Base-by-base conservation (phyloP, 2,797 vertebrate genomes). In the Fratercula arctica region DNA sequence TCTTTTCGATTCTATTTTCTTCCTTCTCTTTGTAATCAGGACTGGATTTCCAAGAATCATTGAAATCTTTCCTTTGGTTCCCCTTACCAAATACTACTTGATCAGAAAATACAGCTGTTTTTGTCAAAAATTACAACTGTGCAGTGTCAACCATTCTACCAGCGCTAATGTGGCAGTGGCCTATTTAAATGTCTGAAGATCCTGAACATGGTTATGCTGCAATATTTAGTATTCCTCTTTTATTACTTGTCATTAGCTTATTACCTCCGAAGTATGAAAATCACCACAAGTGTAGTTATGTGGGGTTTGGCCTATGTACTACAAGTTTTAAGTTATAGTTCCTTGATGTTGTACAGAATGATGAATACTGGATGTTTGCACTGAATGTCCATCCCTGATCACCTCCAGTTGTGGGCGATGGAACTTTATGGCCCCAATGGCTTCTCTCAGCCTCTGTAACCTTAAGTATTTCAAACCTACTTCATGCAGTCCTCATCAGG, bases 101-200 rank as follows among this genome's bases (percentile, higher is more conserved):
- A 50, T 43, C 53, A 78, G 54, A 69, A 90, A 69, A 28, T 43
- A 77, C n/a, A 78, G 24, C 10, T 28, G 20, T 7, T 93, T 89
- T 77, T 92, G 33, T 67, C 16, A 89, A 87, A 92, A 93, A 70
- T 25, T 11, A 85, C 43, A 8, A 53, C 31, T 59, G 45, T 60
- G 48, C 84, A 69, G 70, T 37, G 33, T 48, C 73, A 89, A 63
- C 28, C 69, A 89, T 16, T 75, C 67, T 79, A 92, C 31, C 72
- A 89, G 63, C 60, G 41, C 75, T 95, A 92, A 89, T 35, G 16
- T 43, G 61, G 45, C 46, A 57, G 41, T 69, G 69, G 74, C 72
- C 85, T 93, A 64, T 75, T 96, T 93, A 89, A 39, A 87, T 39
- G 13, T 24, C 77, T 45, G 46, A 48, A 60, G 39, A 79, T 48